Evolutionary conservation across 2,888 invertebrate genomes (phyloP), one percentile per base, ranked within the genome.

Genomic region (Conops quadrifasciatus): DNA sequence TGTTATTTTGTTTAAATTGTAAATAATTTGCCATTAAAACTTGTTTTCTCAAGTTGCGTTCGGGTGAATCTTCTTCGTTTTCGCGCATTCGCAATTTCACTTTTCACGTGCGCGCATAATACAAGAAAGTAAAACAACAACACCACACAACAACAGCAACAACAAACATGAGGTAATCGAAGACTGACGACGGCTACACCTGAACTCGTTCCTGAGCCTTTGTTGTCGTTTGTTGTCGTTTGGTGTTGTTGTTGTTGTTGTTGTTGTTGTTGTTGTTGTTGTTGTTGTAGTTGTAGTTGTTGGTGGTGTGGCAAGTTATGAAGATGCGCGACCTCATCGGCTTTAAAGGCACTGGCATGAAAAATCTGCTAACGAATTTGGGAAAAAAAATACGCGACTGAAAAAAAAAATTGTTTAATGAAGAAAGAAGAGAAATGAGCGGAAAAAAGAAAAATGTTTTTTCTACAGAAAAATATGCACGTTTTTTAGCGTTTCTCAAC

Each of bases 71-170:
- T 59, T 43, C 2, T 16, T 9, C n/a, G n/a, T 60, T 60, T 71
- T 60, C 51, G 62, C 62, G 68, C 66, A 51, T 70, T 59, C 71
- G 62, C 60, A 73, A 59, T 73, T 73, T 73, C 73, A 73, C 73
- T 73, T 73, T 73, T 73, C 64, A 71, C 59, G 62, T 59, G 59
- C 62, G 53, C 64, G 64, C 36, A 62, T 59, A 70, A 58, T 49
- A 60, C 24, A 19, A 67, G 24, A 19, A 49, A 45, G n/a, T 28
- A 49, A 13, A 65, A 51, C 65, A 65, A 59, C 64, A 70, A 59
- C 58, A 64, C 36, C 36, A 9, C 36, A 65, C 58, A 70, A 64
- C 56, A 70, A 64, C 59, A 45, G 30, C 60, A 56, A 36, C 36
- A 36, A 45, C 36, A 26, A 59, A 59, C 59, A 45, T 59, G 67